These are phyloP conservation scores for Drosophila pegasa DNA, from an alignment of 2,888 invertebrate species.

Conservation along the genomic window DNA sequence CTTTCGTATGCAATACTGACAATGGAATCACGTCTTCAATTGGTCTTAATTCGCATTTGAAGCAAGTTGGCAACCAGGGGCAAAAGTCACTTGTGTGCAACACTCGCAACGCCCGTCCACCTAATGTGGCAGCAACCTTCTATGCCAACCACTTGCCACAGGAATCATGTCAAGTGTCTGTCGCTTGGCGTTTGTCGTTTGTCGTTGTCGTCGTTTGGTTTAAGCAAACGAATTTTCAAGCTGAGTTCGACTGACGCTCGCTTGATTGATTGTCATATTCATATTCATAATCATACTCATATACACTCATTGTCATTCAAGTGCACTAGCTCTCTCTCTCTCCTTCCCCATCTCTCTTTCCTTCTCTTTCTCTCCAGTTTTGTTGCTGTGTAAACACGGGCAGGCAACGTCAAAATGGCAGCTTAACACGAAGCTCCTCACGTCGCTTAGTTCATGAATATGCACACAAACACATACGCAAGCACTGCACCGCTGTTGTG, in stretches of 20 bases:
- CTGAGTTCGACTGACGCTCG: slow-evolving; percentile 54
- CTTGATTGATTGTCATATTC: slow-evolving; percentile 74
- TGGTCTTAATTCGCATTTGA: slow-evolving; percentile 32
- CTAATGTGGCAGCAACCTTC: slow-evolving; percentile 14
- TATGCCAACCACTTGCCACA: slow-evolving; percentile 38
- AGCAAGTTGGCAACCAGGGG: background rate
- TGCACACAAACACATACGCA: slow-evolving; percentile 56
- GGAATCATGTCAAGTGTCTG: slow-evolving; percentile 59
- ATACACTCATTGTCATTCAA: slow-evolving; percentile 58
- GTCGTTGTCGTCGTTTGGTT: slow-evolving; percentile 21
- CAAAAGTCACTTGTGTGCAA: background rate
- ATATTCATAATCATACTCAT: slow-evolving; percentile 60
- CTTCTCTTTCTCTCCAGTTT: background rate
- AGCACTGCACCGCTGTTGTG: slow-evolving; percentile 13
- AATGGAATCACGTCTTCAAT: slow-evolving; percentile 16
- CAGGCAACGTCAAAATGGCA: slow-evolving; percentile 71
- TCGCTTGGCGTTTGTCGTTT: slow-evolving; percentile 17
- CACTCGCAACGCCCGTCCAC: slow-evolving; percentile 2
- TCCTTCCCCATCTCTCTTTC: background rate
- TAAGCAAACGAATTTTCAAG: slow-evolving; percentile 49
- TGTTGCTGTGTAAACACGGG: slow-evolving; percentile 58
- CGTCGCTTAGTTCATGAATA: slow-evolving; percentile 70
- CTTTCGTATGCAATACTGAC: background rate
- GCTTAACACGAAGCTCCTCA: slow-evolving; percentile 72
- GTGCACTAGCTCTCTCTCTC: slow-evolving; percentile 25